A percentile compares a stretch with the other conserved stretches of the same genome.
phyloP scores from a whole-genome alignment of 2,113 vertebrate genomes.

The Melanerpes formicivorus region DNA sequence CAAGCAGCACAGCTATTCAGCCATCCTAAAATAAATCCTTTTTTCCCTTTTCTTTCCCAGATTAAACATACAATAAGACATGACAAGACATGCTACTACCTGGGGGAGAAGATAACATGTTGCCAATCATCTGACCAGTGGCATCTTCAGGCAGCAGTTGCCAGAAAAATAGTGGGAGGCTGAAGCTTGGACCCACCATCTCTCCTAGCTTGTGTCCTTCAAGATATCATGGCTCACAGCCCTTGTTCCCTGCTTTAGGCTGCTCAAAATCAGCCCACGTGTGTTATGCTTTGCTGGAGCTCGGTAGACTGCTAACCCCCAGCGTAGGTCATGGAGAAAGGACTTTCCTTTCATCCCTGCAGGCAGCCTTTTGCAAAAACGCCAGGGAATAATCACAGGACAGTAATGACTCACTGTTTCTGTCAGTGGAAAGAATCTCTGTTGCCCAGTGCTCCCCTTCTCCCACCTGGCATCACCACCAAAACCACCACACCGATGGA shows the following conservation, averaged over 20 bases:
- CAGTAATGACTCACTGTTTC: conserved; percentile 36
- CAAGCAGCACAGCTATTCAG: neutral
- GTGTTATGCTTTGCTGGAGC: neutral
- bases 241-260: neutral
- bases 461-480: conserved; percentile 56
- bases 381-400: conserved; percentile 33
- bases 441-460: conserved; percentile 36
- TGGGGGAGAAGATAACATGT: neutral
- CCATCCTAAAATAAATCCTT: neutral
- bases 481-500: conserved; percentile 33
- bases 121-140: neutral
- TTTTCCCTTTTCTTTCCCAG: neutral
- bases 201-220: neutral
- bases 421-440: conserved; percentile 57
- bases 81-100: neutral
- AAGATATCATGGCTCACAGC: neutral
- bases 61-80: neutral
- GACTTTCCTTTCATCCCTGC: conserved; percentile 40
- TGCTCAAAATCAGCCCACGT: neutral
- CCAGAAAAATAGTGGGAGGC: neutral
- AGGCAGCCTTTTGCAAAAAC: neutral
- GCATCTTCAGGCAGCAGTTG: neutral
- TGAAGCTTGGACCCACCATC: neutral
- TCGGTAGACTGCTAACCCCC: conserved; percentile 15
- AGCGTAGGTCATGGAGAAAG: neutral